These are phyloP conservation scores for Pangasius larnaudii DNA, from an alignment of 2,797 vertebrate species.

Conservation along the genomic window DNA sequence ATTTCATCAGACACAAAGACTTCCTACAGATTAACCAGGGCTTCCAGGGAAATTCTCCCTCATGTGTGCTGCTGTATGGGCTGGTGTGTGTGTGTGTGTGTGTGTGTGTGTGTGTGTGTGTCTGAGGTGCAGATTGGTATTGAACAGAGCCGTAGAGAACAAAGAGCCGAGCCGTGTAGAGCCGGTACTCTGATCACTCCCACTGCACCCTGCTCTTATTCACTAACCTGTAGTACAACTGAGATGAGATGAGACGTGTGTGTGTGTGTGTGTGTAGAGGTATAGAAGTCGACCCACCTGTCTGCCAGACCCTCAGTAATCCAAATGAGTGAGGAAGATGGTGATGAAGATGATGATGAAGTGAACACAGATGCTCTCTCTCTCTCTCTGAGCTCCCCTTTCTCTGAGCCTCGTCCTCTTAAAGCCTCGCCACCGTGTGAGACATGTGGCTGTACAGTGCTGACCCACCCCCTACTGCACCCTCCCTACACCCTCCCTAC, in stretches of 20 bases:
- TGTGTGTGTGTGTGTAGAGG: not conserved
- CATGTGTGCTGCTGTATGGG: not conserved
- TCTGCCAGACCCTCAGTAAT: conserved; percentile 11
- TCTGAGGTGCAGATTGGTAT: not conserved
- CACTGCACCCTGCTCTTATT: not conserved
- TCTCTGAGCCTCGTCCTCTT: conserved; percentile 5
- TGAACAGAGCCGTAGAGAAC: conserved; percentile 14
- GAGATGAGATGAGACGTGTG: not conserved
- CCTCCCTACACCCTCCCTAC: conserved; percentile 62
- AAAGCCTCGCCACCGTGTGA: not conserved
- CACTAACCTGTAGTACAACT: not conserved
- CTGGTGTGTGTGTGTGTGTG: conserved; percentile 7
- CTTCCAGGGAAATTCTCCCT: not conserved
- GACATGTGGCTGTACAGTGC: conserved; percentile 25
- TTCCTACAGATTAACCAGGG: not conserved
- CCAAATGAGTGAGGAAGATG: not conserved
- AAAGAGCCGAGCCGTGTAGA: conserved; percentile 3
- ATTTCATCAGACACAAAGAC: conserved; percentile 23
- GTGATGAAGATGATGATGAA: conserved; percentile 23
- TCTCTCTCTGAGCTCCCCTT: not conserved
- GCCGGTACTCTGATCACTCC: not conserved
- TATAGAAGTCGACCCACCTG: conserved; percentile 1
- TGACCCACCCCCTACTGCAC: conserved; percentile 70
- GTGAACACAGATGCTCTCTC: not conserved
- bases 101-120: conserved; percentile 1